Percentiles rank a stretch among this genome's conserved stretches.
phyloP scores from a whole-genome alignment of 1,140 invertebrate species.

The Lepidurus arcticus region DNA sequence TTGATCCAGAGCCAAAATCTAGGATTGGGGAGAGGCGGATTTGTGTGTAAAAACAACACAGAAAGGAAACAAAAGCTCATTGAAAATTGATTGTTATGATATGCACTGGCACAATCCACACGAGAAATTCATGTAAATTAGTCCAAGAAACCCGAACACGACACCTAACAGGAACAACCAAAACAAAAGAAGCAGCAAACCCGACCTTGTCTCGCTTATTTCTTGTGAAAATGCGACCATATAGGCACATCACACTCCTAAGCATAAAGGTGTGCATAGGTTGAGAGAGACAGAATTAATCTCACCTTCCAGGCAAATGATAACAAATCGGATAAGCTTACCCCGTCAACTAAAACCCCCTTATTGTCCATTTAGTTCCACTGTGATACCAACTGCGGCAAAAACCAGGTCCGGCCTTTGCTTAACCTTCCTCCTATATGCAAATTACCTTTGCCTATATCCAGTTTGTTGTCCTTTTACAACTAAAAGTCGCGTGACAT shows the following conservation, averaged over 20 bases:
- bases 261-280: not conserved
- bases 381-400: not conserved
- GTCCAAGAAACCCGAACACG: no score
- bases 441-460: not conserved
- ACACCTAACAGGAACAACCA: no score
- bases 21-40: no score
- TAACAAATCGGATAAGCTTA: not conserved
- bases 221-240: no score
- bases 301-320: not conserved
- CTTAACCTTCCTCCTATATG: not conserved
- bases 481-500: not conserved
- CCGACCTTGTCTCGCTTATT: no score
- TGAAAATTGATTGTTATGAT: no score
- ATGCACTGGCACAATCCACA: no score
- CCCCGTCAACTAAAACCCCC: not conserved
- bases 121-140: no score
- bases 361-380: not conserved
- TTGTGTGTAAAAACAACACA: no score
- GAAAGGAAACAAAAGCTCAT: no score
- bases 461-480: not conserved
- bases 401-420: not conserved
- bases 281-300: not conserved
- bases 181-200: no score
- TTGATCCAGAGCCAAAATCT: not conserved
- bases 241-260: no score